Conservation (phyloP, 2,113 vertebrate species). For the Lutjanus erythropterus region DNA sequence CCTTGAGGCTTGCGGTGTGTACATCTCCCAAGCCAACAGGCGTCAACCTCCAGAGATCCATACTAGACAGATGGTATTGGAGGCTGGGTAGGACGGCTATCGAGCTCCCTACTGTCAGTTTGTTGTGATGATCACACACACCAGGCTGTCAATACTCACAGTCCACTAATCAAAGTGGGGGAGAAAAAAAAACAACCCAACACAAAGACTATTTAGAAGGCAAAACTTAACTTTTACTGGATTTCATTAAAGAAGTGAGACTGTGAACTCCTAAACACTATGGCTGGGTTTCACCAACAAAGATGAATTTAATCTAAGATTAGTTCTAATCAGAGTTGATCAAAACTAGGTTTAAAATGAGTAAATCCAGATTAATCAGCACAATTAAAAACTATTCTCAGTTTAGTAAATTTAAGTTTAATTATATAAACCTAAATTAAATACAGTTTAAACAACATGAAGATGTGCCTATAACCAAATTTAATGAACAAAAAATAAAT, state of each 20-base stretch:
- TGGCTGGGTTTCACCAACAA: too few relatives aligned
- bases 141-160: constrained; percentile 79
- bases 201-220: constrained; percentile 55
- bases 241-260: constrained; percentile 57
- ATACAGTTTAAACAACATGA: too few relatives aligned
- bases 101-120: constrained; percentile 75
- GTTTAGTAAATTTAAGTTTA: too few relatives aligned
- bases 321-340: too few relatives aligned
- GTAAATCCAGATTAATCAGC: too few relatives aligned
- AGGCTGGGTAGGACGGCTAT: constrained; percentile 69
- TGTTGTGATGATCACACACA: constrained; percentile 79
- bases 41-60: constrained; percentile 82
- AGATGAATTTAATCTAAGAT: too few relatives aligned
- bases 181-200: constrained; percentile 9
- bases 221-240: constrained; percentile 61
- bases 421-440: too few relatives aligned
- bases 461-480: too few relatives aligned
- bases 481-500: too few relatives aligned
- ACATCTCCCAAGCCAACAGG: constrained; percentile 72
- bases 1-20: constrained; percentile 71
- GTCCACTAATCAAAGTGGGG: constrained; percentile 78
- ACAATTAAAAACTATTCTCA: too few relatives aligned
- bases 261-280: constrained; percentile 67
- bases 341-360: too few relatives aligned
- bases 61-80: constrained; percentile 84